Conservation (phyloP, 1,140 invertebrate species). For the Aethina tumida region DNA sequence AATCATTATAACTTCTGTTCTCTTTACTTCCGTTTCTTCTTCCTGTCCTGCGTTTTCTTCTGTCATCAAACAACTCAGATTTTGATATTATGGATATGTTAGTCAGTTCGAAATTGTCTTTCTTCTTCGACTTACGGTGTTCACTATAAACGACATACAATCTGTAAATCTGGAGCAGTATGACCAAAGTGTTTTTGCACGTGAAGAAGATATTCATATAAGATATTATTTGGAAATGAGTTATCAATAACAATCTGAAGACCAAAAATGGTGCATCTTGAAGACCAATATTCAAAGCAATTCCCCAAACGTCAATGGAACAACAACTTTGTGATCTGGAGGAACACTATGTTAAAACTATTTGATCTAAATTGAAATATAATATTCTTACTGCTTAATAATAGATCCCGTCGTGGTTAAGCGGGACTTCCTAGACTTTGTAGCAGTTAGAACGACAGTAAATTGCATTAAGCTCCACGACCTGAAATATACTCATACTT, state of each 20-base stretch:
- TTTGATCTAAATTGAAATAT: too few species aligned
- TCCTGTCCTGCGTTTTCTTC: slow-evolving; percentile 11
- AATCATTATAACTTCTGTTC: slow-evolving; percentile 9
- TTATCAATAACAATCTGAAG: slow-evolving; percentile 72
- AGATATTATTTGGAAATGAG: slow-evolving; percentile 76
- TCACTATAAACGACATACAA: slow-evolving; percentile 69
- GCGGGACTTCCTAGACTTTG: slow-evolving; percentile 64
- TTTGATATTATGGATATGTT: slow-evolving; percentile 50
- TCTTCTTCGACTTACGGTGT: slow-evolving; percentile 41
- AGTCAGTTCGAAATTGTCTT: slow-evolving; percentile 36
- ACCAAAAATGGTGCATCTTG: slow-evolving; percentile 80
- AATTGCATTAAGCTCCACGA: slow-evolving; percentile 86
- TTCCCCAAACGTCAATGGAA: slow-evolving; percentile 75
- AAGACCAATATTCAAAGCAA: slow-evolving; percentile 63
- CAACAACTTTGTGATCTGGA: slow-evolving; percentile 54
- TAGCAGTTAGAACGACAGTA: slow-evolving; percentile 80
- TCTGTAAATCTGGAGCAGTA: slow-evolving; percentile 73
- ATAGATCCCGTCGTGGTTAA: slow-evolving; percentile 44
- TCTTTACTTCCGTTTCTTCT: slow-evolving; percentile 8
- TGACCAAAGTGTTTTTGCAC: slow-evolving; percentile 80
- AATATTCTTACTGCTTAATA: slow-evolving; percentile 34
- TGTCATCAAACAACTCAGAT: slow-evolving; percentile 31
- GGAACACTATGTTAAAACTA: too few species aligned
- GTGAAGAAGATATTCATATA: slow-evolving; percentile 93
- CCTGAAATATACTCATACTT: slow-evolving; percentile 27